Conservation (phyloP, 2,888 invertebrate species). For the Sturmia bella region DNA sequence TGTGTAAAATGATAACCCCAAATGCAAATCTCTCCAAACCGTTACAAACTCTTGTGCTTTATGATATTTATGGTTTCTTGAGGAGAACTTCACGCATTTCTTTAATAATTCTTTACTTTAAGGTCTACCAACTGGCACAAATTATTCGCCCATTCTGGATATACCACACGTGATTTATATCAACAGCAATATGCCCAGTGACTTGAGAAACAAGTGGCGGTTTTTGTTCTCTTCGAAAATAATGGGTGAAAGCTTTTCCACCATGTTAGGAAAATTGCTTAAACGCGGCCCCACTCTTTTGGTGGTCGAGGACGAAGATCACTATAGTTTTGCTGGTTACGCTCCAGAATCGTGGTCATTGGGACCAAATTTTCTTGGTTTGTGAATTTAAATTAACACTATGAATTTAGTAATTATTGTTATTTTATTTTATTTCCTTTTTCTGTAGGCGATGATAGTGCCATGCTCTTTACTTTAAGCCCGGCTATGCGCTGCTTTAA, state of each 20-base stretch:
- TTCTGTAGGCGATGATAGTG: constrained; percentile 84
- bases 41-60: no score
- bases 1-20: no score
- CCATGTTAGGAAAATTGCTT: constrained; percentile 87
- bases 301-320: constrained; percentile 90
- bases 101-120: constrained; percentile 16
- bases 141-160: constrained; percentile 88
- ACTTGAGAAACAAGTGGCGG: constrained; percentile 90
- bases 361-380: constrained; percentile 89
- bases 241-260: constrained; percentile 95
- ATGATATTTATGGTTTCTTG: no score
- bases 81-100: background rate
- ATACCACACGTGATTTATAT: constrained; percentile 90
- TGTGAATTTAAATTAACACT: background rate
- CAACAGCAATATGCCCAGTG: constrained; percentile 89
- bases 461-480: constrained; percentile 92
- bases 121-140: constrained; percentile 88
- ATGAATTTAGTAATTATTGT: no score
- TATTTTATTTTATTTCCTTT: background rate
- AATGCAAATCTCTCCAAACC: no score
- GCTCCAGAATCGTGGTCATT: constrained; percentile 90
- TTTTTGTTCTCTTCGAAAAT: constrained; percentile 93
- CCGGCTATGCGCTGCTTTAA: constrained; percentile 91
- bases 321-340: constrained; percentile 95
- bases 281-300: constrained; percentile 92